These are phyloP conservation scores for Diplazon laetatorius DNA, from an alignment of 2,888 invertebrate species.

Conservation along the genomic window DNA sequence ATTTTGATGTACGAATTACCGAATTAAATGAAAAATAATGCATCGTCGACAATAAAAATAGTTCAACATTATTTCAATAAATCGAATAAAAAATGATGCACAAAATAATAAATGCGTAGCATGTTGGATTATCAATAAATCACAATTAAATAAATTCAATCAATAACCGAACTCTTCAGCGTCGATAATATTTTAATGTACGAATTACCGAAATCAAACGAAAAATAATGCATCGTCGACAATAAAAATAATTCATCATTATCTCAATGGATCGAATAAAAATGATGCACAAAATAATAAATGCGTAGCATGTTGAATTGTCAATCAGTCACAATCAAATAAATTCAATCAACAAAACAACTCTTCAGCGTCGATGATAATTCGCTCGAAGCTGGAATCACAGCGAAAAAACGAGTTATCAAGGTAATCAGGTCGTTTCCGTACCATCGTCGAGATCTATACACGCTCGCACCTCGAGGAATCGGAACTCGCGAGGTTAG, in stretches of 20 bases:
- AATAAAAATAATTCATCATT: neutral
- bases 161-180: no score
- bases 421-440: constrained; percentile 73
- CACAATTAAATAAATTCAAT: no score
- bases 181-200: neutral
- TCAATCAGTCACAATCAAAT: no score
- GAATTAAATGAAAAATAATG: neutral
- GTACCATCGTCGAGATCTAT: constrained; percentile 7
- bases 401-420: constrained; percentile 66
- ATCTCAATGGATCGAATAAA: no score
- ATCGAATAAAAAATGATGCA: no score
- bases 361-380: neutral
- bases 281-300: no score
- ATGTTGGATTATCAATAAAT: no score
- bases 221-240: constrained; percentile 33
- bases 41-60: constrained; percentile 33
- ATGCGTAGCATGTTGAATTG: no score
- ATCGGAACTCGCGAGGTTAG: constrained; percentile 23
- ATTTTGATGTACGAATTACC: neutral
- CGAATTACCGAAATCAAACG: neutral
- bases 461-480: neutral
- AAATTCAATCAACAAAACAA: no score
- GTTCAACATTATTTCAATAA: no score
- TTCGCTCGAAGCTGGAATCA: constrained; percentile 63
- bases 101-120: no score